Base-by-base conservation (phyloP, 64 coral and sea anemone species). In the Stylophora pistillata region DNA sequence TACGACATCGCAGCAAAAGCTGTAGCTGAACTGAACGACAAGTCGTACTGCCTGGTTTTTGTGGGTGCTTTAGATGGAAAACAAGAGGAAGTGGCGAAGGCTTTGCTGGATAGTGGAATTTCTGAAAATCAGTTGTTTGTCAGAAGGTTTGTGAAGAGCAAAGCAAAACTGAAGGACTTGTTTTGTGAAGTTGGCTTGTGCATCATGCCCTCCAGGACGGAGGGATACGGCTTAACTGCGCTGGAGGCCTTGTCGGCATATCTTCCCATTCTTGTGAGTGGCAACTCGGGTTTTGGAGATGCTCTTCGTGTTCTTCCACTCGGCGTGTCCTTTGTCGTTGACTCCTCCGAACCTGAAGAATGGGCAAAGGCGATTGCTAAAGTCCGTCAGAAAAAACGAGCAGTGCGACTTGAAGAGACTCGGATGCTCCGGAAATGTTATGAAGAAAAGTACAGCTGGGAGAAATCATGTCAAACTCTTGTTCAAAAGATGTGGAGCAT, bases 161-260 rank as follows among this genome's bases (percentile, higher is more conserved):
- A 63, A 1, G 60, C 17, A 63, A 63, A 21, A 63, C 23, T 63
- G 60, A 63, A 5, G 15, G 60, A 63, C 16, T 17, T 63, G 15
- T 63, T 63, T 63, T 63, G 60, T 21, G 60, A 63, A 21, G 60
- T 63, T 63, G 60, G 23, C 60, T 21, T 63, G 11, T 15, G 16
- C 60, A 63, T 63, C 60, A 30, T 83, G 16, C 18, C 77, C 0
- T 58, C 77, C 13, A 55, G 77, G 25, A 56, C 77, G 25, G 77
- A 80, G 52, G 54, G 52, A 15, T 80, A 56, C 30, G 77, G 77
- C 5, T 27, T 80, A 17, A 80, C 58, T 28, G 77, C 30, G 9
- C 77, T 80, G 13, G 53, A 80, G 21, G 54, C 77, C 37, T 15
- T 80, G 37, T 80, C 77, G 28, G 77, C 77, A 26, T 47, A 55